These are phyloP conservation scores for Apistogramma diplotaenia DNA, from an alignment of 2,113 vertebrate species.

Conservation along the genomic window DNA sequence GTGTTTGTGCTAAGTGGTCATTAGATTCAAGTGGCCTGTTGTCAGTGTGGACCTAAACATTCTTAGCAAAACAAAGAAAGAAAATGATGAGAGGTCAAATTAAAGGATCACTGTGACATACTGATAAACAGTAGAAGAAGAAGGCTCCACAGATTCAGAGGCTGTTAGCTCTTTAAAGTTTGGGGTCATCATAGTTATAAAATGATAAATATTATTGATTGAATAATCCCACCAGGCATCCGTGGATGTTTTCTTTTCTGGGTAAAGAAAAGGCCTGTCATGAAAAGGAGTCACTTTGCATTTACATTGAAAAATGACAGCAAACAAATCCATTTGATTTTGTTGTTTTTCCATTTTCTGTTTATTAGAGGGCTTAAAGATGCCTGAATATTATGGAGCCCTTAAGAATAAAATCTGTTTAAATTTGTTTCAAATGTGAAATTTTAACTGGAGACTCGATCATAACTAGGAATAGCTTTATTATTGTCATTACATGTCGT, in stretches of 20 bases:
- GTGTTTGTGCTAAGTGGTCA: neutral
- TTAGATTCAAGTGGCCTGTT: neutral
- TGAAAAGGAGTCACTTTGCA: neutral
- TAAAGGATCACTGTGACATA: neutral
- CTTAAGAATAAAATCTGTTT: neutral
- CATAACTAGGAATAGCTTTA: no score
- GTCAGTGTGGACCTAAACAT: neutral
- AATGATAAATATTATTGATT: neutral
- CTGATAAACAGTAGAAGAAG: neutral
- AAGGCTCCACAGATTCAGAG: neutral
- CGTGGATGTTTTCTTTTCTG: neutral
- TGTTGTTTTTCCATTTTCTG: neutral
- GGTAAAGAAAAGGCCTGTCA: no score
- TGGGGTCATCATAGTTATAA: neutral
- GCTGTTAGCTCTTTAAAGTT: neutral
- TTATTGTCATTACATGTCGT: no score
- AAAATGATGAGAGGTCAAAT: neutral
- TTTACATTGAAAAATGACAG: neutral
- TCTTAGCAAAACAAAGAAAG: slow-evolving; percentile 5
- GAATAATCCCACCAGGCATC: neutral
- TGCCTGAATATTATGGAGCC: neutral
- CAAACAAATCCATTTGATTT: neutral
- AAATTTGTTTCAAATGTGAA: neutral
- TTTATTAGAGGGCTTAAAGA: neutral
- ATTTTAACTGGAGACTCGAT: neutral